Conservation (phyloP, 2,797 vertebrate genomes). For the Hypotaenidia philippensis region DNA sequence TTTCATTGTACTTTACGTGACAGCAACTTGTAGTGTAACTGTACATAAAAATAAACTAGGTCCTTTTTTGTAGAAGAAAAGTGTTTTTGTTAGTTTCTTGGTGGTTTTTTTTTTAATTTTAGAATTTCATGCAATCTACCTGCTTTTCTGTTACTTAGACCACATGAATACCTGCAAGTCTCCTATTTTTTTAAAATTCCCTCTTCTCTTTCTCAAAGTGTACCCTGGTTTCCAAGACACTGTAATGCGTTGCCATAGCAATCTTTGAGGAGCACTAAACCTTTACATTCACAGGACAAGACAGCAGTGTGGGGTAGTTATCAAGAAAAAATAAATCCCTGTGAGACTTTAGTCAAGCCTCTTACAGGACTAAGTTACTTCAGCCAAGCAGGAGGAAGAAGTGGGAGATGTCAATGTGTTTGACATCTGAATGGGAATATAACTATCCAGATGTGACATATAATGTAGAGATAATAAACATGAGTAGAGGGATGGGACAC, state of each 20-base stretch:
- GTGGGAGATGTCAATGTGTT: background rate
- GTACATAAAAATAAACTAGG: background rate
- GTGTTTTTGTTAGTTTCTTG: background rate
- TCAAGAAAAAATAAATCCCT: background rate
- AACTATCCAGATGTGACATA: background rate
- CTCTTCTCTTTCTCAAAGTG: background rate
- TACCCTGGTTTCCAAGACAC: background rate
- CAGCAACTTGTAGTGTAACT: background rate
- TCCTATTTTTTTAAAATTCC: background rate
- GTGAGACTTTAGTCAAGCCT: background rate
- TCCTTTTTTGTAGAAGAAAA: background rate
- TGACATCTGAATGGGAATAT: background rate
- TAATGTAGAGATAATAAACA: background rate
- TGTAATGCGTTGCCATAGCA: constrained; percentile 7
- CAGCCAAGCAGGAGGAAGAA: background rate
- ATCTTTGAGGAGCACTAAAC: background rate
- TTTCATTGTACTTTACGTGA: background rate
- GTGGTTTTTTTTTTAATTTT: background rate
- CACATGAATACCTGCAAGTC: background rate
- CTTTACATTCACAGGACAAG: background rate
- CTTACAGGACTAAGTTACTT: background rate
- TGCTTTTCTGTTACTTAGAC: background rate
- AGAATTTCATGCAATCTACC: background rate
- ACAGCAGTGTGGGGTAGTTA: background rate
- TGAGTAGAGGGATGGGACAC: background rate